phyloP scores from a whole-genome alignment of 1,140 invertebrate genomes.

The Drosophila melanica region DNA sequence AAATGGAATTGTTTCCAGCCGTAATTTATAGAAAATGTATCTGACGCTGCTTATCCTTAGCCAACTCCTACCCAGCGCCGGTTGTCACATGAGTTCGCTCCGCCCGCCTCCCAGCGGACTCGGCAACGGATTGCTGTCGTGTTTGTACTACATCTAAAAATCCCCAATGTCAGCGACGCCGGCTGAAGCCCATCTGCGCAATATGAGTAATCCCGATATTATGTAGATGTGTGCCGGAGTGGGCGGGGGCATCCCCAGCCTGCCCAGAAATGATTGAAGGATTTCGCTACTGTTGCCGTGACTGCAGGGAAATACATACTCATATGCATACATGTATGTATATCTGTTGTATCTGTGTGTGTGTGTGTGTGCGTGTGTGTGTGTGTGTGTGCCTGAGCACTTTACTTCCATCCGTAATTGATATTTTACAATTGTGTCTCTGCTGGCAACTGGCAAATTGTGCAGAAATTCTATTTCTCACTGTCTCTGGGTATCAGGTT shows the following conservation, averaged over 20 bases:
- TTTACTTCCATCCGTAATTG: conserved; percentile 74
- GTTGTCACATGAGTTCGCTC: conserved; percentile 41
- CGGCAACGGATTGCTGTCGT: conserved; percentile 27
- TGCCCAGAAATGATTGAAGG: conserved; percentile 77
- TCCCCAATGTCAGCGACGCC: conserved; percentile 29
- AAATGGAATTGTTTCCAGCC: conserved; percentile 75
- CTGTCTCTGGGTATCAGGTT: conserved; percentile 24
- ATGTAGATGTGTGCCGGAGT: conserved; percentile 19
- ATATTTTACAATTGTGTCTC: conserved; percentile 76
- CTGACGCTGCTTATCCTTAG: conserved; percentile 45
- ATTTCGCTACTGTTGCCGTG: conserved; percentile 51
- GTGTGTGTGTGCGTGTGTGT: neutral
- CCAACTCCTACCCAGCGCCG: conserved; percentile 9
- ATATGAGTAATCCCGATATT: conserved; percentile 40
- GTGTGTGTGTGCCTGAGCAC: conserved; percentile 37
- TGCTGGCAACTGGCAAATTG: conserved; percentile 59
- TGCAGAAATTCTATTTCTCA: conserved; percentile 76
- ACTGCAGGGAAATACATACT: conserved; percentile 4
- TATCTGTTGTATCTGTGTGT: neutral
- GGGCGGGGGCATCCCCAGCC: conserved; percentile 9
- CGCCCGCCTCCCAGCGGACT: conserved; percentile 15
- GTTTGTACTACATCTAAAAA: conserved; percentile 28
- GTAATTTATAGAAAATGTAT: conserved; percentile 78
- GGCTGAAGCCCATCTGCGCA: conserved; percentile 33
- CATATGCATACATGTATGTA: conserved; percentile 4